Evolutionary conservation across 30 jellyfish, hydroid and myxozoan genomes (phyloP), one percentile per base, ranked within the genome.

Genomic region (Thelohanellus kitauei): DNA sequence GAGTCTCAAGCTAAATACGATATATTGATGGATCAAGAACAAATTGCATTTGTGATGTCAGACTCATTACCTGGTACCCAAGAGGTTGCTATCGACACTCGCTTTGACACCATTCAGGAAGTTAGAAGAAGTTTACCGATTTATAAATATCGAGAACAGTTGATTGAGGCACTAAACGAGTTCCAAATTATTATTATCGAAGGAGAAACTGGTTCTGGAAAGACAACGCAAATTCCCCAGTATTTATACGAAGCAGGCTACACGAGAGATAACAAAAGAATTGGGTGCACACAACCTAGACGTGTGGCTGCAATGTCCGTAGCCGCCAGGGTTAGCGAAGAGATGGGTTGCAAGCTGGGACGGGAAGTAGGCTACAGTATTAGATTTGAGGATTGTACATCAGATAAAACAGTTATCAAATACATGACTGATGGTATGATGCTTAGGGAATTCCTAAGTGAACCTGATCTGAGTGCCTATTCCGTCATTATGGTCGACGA

Each of bases 281-380:
- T 80, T 43, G 98, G 88, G 0, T 80, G 98, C 45, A 80, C 98
- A 0, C 98, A 80, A 37, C 98, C 98, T 16, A 56, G 98, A 12
- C 83, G 98, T 20, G 98, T 80, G 21, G 98, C 98, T 4, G 98
- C 98, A 0, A 80, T 80, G 98, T 64, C 89, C 43, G 98, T 80
- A 3, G 98, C 98, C 25, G 98, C 98, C 14, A 57, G 98, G 4
- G 98, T 80, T n/a, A 85, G 89, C 4, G 90, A 80, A 18, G 98
- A 80, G 48, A 58, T 80, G 84, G 45, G 49, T 33, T 67, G 55
- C 2, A 80, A 64, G 52, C 75, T 80, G 4, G 98, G 98, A 4
- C 66, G 58, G 43, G 98, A 80, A 45, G 98, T 80, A 19, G 98
- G 98, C 13, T 80, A 80, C 48, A 80, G 89, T 57, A 80, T 80